phyloP scores from a whole-genome alignment of 2,888 invertebrate species.

The Pegoplata infirma region DNA sequence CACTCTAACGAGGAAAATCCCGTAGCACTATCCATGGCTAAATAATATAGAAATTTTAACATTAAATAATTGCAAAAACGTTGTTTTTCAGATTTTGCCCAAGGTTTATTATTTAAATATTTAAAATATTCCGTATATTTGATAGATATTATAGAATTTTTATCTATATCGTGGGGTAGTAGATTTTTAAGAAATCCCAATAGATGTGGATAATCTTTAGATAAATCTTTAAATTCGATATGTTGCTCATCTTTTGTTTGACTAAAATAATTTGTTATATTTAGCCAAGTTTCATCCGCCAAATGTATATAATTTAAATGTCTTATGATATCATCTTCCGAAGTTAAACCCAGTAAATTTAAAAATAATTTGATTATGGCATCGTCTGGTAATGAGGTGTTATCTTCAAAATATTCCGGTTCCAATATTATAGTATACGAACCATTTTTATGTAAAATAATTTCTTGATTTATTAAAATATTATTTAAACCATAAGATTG shows the following conservation, averaged over 20 bases:
- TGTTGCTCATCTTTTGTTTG: not conserved
- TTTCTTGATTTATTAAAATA: constrained; percentile 52
- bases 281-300: not conserved
- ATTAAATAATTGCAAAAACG: constrained; percentile 70
- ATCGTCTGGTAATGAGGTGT: not conserved
- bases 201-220: constrained; percentile 8
- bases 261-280: not conserved
- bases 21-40: constrained; percentile 63
- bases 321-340: not conserved
- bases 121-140: constrained; percentile 27
- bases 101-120: not conserved
- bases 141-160: constrained; percentile 1
- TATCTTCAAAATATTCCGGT: not conserved
- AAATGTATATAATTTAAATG: not conserved
- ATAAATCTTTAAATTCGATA: not conserved
- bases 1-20: constrained; percentile 63
- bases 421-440: constrained; percentile 5
- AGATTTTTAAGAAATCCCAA: not conserved
- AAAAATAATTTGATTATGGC: not conserved
- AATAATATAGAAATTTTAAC: constrained; percentile 67
- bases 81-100: not conserved
- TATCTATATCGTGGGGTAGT: not conserved
- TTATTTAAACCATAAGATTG: constrained; percentile 67
- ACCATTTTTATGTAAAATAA: not conserved
- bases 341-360: not conserved